Evolutionary conservation across 2,113 vertebrate species (phyloP), one percentile per base, ranked within the genome.

Genomic region (Malaclemys terrapin): DNA sequence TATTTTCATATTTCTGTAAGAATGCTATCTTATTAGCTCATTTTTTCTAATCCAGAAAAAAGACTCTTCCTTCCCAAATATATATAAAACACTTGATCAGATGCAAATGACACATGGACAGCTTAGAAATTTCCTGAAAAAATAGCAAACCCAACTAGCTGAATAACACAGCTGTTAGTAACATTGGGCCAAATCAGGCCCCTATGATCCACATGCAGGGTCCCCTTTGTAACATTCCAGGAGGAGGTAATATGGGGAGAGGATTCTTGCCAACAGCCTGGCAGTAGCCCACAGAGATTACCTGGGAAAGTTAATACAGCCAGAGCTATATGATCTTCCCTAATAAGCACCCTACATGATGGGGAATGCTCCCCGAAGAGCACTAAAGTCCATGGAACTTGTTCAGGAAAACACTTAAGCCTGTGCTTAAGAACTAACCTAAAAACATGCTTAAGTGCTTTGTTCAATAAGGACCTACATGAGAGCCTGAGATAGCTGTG

Each of bases 111-210:
- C 10, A 45, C 22, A 24, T 76, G 72, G 72, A 42, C 72, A 45
- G 42, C 24, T 12, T 76, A 89, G 65, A 62, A 53, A 76, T 85
- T 81, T 57, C 80, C 29, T 72, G 38, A 57, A 54, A 79, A 79
- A 0, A 1, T 0, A 0, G 35, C 10, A 95, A 94, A 84, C 1
- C 4, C 72, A 17, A 88, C 12, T 2, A 78, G 31, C 10, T 16
- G 79, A 35, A 82, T 80, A 79, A 38, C 6, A 3, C 16, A 65
- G 1, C 1, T 83, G 12, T 89, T 85, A 45, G 62, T 82, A 50
- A 49, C 47, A 45, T 8, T 91, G 35, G 45, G 20, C 8, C 50
- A 81, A 38, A 12, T 38, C 25, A 76, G 20, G 20, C 9, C 38
- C 38, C 42, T 45, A 76, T 45, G 42, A 76, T 12, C 24, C 72